Evolutionary conservation across 53 echinoderm and acorn worm species (phyloP).

Genomic region (Echinarachnius parma): DNA sequence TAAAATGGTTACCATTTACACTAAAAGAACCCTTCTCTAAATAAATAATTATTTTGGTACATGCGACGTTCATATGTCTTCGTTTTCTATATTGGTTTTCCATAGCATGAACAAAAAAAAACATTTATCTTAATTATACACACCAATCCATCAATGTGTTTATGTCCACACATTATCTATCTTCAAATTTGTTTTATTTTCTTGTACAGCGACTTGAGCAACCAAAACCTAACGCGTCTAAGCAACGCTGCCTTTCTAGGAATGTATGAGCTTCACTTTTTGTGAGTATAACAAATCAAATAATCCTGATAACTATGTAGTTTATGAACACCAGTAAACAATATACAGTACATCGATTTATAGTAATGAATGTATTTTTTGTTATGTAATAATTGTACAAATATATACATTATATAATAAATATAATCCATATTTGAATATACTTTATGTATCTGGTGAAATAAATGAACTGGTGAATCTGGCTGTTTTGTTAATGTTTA

Average conservation of each 20-base stretch:
- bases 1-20: too few relatives aligned
- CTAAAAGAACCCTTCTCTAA: too few relatives aligned
- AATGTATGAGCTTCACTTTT: slow-evolving; percentile 38
- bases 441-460: too few relatives aligned
- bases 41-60: too few relatives aligned
- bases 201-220: slow-evolving; percentile 62
- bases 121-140: too few relatives aligned
- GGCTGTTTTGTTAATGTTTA: too few relatives aligned
- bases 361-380: background rate
- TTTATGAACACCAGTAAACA: background rate
- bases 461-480: too few relatives aligned
- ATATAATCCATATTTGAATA: too few relatives aligned
- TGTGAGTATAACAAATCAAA: slow-evolving; percentile 43
- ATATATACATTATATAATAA: background rate
- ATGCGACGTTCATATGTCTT: too few relatives aligned
- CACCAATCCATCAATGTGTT: too few relatives aligned
- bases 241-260: slow-evolving; percentile 60
- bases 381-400: background rate
- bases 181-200: background rate
- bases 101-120: too few relatives aligned
- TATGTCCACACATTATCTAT: background rate
- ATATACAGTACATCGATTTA: background rate
- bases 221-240: slow-evolving; percentile 51
- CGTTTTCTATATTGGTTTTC: too few relatives aligned
- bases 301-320: background rate